A percentile compares a stretch with the other conserved stretches of the same genome.
These are phyloP conservation scores for Xanthorhoe spadicearia DNA, from an alignment of 2,888 invertebrate genomes.

Conservation along the genomic window DNA sequence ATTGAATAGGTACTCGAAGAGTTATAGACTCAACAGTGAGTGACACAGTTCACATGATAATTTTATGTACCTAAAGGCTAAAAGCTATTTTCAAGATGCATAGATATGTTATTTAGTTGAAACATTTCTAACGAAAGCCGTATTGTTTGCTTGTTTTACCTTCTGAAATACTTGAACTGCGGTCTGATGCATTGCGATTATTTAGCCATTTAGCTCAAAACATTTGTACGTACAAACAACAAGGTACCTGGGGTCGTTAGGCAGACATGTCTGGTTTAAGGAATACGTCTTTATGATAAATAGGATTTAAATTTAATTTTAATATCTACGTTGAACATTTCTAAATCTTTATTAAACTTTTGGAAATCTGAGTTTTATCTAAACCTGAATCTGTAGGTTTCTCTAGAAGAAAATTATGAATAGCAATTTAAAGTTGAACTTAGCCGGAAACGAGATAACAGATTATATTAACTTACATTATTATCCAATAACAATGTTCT, in stretches of 20 bases:
- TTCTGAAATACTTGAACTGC: slow-evolving; percentile 44
- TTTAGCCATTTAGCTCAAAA: slow-evolving; percentile 67
- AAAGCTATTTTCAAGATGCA: too few relatives aligned
- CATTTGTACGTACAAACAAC: slow-evolving; percentile 58
- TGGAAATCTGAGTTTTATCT: background rate
- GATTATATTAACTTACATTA: too few relatives aligned
- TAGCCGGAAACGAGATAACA: too few relatives aligned
- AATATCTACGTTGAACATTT: slow-evolving; percentile 43
- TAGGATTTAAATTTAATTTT: slow-evolving; percentile 58
- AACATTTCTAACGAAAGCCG: too few relatives aligned
- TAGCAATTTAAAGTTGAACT: too few relatives aligned
- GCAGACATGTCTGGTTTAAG: slow-evolving; percentile 61
- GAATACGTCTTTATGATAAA: slow-evolving; percentile 56
- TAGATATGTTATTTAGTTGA: too few relatives aligned
- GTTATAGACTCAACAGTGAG: too few relatives aligned
- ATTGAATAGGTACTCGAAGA: too few relatives aligned
- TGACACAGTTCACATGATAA: too few relatives aligned
- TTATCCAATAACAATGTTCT: background rate
- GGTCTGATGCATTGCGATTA: slow-evolving; percentile 70
- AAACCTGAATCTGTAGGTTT: background rate
- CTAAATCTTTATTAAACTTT: slow-evolving; percentile 9
- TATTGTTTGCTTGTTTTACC: slow-evolving; percentile 31
- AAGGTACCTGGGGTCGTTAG: slow-evolving; percentile 66
- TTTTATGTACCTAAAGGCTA: too few relatives aligned
- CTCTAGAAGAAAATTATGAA: too few relatives aligned